Evolutionary conservation across 2,888 invertebrate genomes (phyloP).

Genomic region (Ennomos quercinarius): DNA sequence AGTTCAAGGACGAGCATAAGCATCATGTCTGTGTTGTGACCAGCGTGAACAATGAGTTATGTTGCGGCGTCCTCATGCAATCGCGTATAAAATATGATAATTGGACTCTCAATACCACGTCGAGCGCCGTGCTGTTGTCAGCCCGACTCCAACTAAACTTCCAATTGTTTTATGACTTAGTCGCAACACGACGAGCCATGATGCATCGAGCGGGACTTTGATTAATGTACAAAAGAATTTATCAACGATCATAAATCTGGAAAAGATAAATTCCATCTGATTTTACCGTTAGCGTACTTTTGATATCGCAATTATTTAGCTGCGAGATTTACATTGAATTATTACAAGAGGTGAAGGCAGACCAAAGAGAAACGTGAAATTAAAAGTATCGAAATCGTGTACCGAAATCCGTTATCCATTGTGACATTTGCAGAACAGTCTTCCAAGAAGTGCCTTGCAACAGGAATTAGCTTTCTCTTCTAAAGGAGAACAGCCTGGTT

Average conservation of each 20-base stretch:
- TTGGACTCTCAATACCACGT: constrained; percentile 68
- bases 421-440: constrained; percentile 74
- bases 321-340: constrained; percentile 36
- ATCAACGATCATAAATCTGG: constrained; percentile 26
- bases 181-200: constrained; percentile 16
- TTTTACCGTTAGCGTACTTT: constrained; percentile 39
- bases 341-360: constrained; percentile 27
- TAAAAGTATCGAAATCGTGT: constrained; percentile 65
- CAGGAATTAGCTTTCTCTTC: constrained; percentile 75
- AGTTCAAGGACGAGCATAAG: constrained; percentile 82
- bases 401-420: constrained; percentile 73
- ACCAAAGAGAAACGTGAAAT: constrained; percentile 61
- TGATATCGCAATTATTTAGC: constrained; percentile 36
- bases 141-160: constrained; percentile 36
- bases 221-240: constrained; percentile 28
- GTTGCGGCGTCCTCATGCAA: constrained; percentile 78
- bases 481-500: constrained; percentile 74
- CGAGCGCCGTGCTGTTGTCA: constrained; percentile 50
- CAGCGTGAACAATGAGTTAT: constrained; percentile 82
- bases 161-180: constrained; percentile 29
- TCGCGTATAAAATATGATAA: constrained; percentile 81
- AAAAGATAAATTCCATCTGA: constrained; percentile 25
- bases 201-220: constrained; percentile 20
- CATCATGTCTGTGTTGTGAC: constrained; percentile 77
- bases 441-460: constrained; percentile 75